A percentile compares a stretch with the other conserved stretches of the same genome.
phyloP scores from a whole-genome alignment of 2,797 vertebrate species.

The Cercopithecus hamlyni region DNA sequence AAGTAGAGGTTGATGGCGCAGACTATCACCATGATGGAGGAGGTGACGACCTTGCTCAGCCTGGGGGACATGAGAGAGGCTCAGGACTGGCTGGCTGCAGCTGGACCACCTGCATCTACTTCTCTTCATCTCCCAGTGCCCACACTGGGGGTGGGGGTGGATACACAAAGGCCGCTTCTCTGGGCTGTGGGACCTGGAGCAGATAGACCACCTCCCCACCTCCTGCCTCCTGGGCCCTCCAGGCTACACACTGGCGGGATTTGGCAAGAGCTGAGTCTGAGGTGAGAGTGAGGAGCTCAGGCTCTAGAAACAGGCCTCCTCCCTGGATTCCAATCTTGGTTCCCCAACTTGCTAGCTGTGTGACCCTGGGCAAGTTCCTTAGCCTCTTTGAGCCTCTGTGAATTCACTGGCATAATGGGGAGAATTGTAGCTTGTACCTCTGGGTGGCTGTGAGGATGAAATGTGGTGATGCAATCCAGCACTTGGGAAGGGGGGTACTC shows the following conservation, averaged over 20 bases:
- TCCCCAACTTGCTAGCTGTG: not conserved
- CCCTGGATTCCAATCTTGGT: not conserved
- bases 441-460: not conserved
- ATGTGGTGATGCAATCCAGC: fast-evolving
- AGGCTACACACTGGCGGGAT: not conserved
- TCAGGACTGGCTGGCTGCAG: not conserved
- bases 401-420: not conserved
- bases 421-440: not conserved
- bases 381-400: not conserved
- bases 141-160: not conserved
- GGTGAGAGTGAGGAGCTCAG: not conserved
- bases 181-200: not conserved
- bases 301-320: not conserved
- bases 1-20: constrained; percentile 86
- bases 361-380: not conserved
- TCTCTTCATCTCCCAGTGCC: not conserved
- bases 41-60: constrained; percentile 80
- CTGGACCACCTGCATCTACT: not conserved
- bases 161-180: not conserved
- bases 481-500: constrained; percentile 67
- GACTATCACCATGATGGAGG: constrained; percentile 79
- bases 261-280: not conserved
- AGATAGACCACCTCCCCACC: not conserved
- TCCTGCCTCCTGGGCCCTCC: not conserved
- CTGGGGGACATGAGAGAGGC: constrained; percentile 42